These are phyloP conservation scores for Xiphorhynchus erythropygius DNA, from an alignment of 2,797 vertebrate species.

Conservation along the genomic window DNA sequence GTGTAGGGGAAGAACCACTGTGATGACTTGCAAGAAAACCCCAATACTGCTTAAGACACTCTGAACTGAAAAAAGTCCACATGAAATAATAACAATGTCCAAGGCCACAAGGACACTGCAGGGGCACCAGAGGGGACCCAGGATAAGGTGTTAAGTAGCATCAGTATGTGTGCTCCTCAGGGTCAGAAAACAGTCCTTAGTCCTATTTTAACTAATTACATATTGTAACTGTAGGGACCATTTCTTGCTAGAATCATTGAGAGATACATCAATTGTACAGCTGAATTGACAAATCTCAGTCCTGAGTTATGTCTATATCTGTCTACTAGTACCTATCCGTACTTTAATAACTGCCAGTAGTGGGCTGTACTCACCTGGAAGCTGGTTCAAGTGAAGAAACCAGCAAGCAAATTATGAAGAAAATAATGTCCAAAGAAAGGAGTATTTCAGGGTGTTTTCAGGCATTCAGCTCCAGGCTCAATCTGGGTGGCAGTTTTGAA, in stretches of 20 bases:
- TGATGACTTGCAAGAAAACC: neutral
- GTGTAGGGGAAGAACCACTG: neutral
- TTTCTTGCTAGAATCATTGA: neutral
- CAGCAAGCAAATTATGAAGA: neutral
- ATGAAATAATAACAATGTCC: neutral
- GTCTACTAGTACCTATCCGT: neutral
- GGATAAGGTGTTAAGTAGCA: neutral
- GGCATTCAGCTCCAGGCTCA: neutral
- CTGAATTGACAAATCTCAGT: neutral
- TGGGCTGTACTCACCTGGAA: neutral
- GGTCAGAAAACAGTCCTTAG: neutral
- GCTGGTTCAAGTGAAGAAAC: neutral
- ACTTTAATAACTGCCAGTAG: neutral
- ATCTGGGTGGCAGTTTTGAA: neutral
- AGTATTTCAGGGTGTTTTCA: neutral
- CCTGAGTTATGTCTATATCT: neutral
- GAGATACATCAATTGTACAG: accelerated
- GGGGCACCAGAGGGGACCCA: neutral
- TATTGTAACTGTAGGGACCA: neutral
- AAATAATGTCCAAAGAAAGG: neutral
- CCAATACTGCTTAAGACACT: neutral
- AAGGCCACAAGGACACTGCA: neutral
- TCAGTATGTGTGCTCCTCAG: accelerated
- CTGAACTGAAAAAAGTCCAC: neutral
- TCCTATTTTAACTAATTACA: neutral